These are phyloP conservation scores for Prunella strophiata DNA, from an alignment of 2,797 vertebrate species.

Conservation along the genomic window DNA sequence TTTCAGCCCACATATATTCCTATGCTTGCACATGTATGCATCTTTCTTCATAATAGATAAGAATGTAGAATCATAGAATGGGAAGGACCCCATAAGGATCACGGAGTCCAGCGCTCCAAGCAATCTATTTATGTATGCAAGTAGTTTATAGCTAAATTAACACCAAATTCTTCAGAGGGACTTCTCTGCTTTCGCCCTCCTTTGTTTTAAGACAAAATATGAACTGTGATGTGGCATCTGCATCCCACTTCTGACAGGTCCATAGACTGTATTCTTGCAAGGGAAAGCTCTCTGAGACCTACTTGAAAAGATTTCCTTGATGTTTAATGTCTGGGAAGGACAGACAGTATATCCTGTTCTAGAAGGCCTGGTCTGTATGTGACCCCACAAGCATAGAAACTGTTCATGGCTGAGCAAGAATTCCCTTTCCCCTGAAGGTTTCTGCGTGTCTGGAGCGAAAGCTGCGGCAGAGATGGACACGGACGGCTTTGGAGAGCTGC, in stretches of 20 bases:
- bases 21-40: background rate
- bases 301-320: background rate
- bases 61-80: background rate
- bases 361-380: background rate
- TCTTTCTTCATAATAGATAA: background rate
- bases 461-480: constrained; percentile 83
- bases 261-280: fast-evolving
- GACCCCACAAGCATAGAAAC: background rate
- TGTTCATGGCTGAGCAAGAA: background rate
- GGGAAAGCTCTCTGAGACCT: background rate
- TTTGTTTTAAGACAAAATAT: background rate
- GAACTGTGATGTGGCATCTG: background rate
- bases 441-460: background rate
- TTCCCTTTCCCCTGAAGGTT: background rate
- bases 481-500: constrained; percentile 94
- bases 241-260: background rate
- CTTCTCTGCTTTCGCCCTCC: background rate
- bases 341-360: background rate
- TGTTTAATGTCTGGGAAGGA: background rate
- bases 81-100: background rate
- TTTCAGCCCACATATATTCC: background rate
- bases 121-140: background rate
- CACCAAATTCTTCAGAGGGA: background rate
- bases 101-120: background rate
- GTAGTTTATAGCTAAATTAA: background rate